Evolutionary conservation across 2,797 vertebrate genomes (phyloP).

Genomic region (Myiothlypis coronata): DNA sequence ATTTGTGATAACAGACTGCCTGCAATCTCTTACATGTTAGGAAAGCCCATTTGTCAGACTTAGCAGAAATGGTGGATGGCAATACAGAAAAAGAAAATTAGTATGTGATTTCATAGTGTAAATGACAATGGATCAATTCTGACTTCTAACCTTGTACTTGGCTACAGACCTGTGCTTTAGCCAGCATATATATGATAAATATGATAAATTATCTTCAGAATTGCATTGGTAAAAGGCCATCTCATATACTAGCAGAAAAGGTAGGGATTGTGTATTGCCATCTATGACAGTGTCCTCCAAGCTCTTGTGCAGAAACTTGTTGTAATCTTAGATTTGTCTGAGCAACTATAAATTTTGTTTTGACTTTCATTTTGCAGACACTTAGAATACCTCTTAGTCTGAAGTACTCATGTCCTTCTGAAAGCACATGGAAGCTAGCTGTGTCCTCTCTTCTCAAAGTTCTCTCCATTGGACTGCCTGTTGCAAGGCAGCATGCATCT

Average conservation of each 20-base stretch:
- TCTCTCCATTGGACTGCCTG: slow-evolving; percentile 93
- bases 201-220: neutral
- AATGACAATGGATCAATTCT: neutral
- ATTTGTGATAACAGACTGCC: neutral
- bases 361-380: slow-evolving; percentile 77
- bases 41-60: neutral
- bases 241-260: neutral
- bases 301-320: neutral
- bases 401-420: slow-evolving; percentile 96
- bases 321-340: neutral
- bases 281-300: neutral
- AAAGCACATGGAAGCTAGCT: slow-evolving; percentile 97
- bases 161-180: neutral
- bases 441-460: slow-evolving; percentile 94
- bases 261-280: neutral
- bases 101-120: neutral
- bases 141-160: neutral
- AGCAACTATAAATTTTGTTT: neutral
- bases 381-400: slow-evolving; percentile 90
- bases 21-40: neutral
- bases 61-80: neutral
- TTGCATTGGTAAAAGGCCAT: neutral
- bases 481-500: slow-evolving; percentile 93
- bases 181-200: neutral
- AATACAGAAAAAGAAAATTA: neutral